Evolutionary conservation across 2,888 invertebrate genomes (phyloP).

Genomic region (Melanchra persicariae): DNA sequence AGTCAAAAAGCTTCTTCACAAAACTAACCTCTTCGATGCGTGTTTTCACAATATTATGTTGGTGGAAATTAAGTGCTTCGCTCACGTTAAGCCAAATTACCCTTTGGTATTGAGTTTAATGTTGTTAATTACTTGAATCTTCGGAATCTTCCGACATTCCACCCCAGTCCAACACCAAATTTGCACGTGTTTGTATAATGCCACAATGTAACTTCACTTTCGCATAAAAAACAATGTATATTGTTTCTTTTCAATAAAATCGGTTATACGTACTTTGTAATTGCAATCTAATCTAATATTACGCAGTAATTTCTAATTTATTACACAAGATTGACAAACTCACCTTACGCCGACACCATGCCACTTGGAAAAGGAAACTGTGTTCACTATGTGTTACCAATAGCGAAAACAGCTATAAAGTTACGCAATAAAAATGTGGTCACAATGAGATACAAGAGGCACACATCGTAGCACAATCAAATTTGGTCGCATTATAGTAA

Average conservation of each 20-base stretch:
- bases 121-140: slow-evolving; percentile 17
- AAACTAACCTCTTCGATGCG: slow-evolving; percentile 57
- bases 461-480: not conserved
- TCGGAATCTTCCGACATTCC: slow-evolving; percentile 39
- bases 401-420: slow-evolving; percentile 25
- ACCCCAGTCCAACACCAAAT: slow-evolving; percentile 41
- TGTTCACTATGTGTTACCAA: slow-evolving; percentile 32
- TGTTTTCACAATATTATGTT: slow-evolving; percentile 30
- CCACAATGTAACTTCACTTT: slow-evolving; percentile 28
- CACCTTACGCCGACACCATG: slow-evolving; percentile 90
- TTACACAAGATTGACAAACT: slow-evolving; percentile 77
- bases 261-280: slow-evolving; percentile 31
- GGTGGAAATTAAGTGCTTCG: not conserved
- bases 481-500: slow-evolving; percentile 1
- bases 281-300: slow-evolving; percentile 57
- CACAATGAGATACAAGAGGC: too few species aligned
- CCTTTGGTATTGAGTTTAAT: not conserved
- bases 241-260: slow-evolving; percentile 18
- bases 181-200: slow-evolving; percentile 58
- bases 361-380: slow-evolving; percentile 87
- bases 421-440: slow-evolving; percentile 12
- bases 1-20: slow-evolving; percentile 70
- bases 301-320: slow-evolving; percentile 69
- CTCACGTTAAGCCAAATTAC: slow-evolving; percentile 1
- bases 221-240: slow-evolving; percentile 1